A percentile compares a stretch with the other conserved stretches of the same genome.
Evolutionary conservation across 2,113 vertebrate genomes (phyloP).

Genomic region (Dasyornis broadbenti): DNA sequence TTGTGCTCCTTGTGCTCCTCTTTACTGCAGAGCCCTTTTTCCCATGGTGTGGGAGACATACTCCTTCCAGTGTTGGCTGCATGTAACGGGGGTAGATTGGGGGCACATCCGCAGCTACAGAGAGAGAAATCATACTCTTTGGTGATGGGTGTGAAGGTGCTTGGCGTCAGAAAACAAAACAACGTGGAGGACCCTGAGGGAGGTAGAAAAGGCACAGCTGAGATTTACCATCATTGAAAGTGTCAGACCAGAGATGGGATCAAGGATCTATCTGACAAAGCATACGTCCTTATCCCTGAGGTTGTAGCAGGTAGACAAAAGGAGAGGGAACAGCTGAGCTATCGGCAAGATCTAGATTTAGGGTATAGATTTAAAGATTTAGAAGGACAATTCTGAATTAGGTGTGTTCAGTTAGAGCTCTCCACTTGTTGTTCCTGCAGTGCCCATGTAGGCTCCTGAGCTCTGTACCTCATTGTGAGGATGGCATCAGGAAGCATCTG

Average conservation of each 20-base stretch:
- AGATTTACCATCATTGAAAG: neutral
- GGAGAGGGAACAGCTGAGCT: neutral
- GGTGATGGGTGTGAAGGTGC: neutral
- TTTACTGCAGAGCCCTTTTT: neutral
- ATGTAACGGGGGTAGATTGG: no score
- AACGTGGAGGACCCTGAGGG: neutral
- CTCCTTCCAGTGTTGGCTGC: fast-evolving
- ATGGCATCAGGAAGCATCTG: fast-evolving
- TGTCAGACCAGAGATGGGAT: neutral
- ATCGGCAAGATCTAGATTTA: neutral
- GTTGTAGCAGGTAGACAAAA: neutral
- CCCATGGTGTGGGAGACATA: neutral
- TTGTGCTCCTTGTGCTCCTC: neutral
- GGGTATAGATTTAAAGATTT: neutral
- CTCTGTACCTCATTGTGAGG: fast-evolving
- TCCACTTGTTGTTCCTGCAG: neutral
- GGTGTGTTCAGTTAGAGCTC: neutral
- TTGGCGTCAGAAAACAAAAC: neutral
- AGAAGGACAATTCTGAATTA: neutral
- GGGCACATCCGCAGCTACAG: neutral
- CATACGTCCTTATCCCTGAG: neutral
- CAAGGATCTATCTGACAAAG: neutral
- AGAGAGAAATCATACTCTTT: neutral
- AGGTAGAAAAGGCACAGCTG: neutral
- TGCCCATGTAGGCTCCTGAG: neutral